phyloP scores from a whole-genome alignment of 2,797 vertebrate genomes.

The Siniperca scherzeri region DNA sequence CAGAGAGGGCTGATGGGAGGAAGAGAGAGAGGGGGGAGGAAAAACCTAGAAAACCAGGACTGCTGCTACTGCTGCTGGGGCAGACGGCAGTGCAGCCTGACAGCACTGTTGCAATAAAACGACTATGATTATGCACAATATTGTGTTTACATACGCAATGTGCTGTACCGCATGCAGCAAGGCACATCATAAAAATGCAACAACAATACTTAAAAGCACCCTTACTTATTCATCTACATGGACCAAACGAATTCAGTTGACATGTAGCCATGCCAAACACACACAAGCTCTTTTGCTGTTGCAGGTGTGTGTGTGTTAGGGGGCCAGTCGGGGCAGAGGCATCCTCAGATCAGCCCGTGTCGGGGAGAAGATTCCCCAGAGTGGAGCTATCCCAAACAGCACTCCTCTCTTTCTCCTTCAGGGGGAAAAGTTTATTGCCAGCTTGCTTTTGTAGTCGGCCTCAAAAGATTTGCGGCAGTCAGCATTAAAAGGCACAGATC shows the following conservation, averaged over 20 bases:
- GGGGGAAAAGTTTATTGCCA: constrained; percentile 86
- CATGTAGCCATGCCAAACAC: neutral
- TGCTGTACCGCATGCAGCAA: constrained; percentile 25
- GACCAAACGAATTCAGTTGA: constrained; percentile 8
- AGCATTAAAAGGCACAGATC: constrained; percentile 86
- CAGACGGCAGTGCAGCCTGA: constrained; percentile 34
- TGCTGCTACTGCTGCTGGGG: constrained; percentile 29
- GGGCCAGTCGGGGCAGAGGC: constrained; percentile 32
- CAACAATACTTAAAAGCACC: constrained; percentile 36
- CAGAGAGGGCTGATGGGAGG: constrained; percentile 68
- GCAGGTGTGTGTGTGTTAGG: constrained; percentile 36
- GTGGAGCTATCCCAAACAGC: constrained; percentile 81
- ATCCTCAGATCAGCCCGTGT: constrained; percentile 72
- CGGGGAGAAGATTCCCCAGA: constrained; percentile 79
- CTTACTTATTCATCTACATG: constrained; percentile 24
- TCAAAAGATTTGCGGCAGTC: constrained; percentile 86
- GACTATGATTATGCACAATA: constrained; percentile 25
- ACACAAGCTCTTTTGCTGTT: neutral
- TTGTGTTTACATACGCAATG: constrained; percentile 50
- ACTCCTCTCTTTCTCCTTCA: constrained; percentile 78
- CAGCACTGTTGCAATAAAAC: constrained; percentile 56
- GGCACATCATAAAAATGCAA: constrained; percentile 35
- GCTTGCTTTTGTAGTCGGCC: constrained; percentile 86
- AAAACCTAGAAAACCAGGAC: constrained; percentile 31
- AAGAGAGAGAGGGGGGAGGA: constrained; percentile 25